phyloP scores from a whole-genome alignment of 2,888 invertebrate species.

The Magallana nippona region DNA sequence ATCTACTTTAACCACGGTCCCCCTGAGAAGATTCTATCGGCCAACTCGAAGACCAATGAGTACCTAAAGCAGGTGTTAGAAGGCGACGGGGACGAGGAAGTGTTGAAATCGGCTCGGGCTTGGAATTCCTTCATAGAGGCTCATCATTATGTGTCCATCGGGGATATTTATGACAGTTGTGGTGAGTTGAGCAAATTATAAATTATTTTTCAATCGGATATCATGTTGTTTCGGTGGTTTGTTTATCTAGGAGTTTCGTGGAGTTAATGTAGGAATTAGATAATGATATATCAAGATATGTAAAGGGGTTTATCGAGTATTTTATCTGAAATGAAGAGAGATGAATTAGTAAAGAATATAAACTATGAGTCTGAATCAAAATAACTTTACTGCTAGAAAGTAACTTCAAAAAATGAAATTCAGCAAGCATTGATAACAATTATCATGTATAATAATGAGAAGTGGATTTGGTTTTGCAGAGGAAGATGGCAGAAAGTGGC shows the following conservation, averaged over 20 bases:
- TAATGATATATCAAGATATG: no score
- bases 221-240: no score
- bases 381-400: no score
- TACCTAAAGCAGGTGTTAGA: conserved; percentile 14
- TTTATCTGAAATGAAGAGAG: no score
- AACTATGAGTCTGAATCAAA: no score
- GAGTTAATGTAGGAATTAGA: no score
- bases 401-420: no score
- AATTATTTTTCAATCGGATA: no score
- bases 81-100: conserved; percentile 49
- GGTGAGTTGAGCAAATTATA: conserved; percentile 52
- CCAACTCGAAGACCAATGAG: conserved; percentile 46
- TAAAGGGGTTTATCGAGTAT: no score
- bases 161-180: conserved; percentile 68
- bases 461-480: conserved; percentile 60
- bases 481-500: conserved; percentile 59
- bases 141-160: conserved; percentile 67
- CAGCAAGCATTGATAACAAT: no score
- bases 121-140: conserved; percentile 66
- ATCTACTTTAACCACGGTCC: conserved; percentile 60
- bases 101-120: conserved; percentile 49
- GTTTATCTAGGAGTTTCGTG: no score
- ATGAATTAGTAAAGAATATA: no score
- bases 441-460: conserved; percentile 23
- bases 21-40: conserved; percentile 59